These are phyloP conservation scores for Pluvialis apricaria DNA, from an alignment of 2,113 vertebrate genomes.

Conservation along the genomic window DNA sequence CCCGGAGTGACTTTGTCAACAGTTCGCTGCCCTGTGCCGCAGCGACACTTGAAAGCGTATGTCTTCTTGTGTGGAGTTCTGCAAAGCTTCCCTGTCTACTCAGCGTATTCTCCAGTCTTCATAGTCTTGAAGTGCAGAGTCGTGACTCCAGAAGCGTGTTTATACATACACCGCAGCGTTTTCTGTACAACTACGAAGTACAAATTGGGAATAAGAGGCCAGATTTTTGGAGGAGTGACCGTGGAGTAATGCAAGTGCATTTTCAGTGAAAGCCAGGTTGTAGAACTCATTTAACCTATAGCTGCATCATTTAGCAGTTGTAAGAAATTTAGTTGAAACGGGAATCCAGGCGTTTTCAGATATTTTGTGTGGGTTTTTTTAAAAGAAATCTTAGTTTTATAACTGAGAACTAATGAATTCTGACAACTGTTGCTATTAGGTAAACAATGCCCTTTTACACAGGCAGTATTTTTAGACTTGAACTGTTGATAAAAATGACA, in stretches of 20 bases:
- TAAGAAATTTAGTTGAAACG: neutral
- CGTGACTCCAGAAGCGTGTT: rapidly evolving
- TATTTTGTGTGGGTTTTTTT: too few species aligned
- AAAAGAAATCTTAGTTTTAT: neutral
- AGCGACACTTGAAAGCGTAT: neutral
- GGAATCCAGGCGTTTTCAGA: neutral
- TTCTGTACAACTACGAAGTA: neutral
- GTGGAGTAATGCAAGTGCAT: rapidly evolving
- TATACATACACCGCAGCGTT: rapidly evolving
- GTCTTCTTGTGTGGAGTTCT: neutral
- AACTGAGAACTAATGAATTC: neutral
- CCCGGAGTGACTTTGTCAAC: neutral
- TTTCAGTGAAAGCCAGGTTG: neutral
- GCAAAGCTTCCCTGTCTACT: neutral
- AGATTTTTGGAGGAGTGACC: neutral
- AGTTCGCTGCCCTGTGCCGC: neutral
- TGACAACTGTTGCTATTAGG: neutral
- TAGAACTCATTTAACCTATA: neutral
- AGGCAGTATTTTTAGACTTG: neutral
- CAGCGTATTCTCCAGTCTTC: rapidly evolving
- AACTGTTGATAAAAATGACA: neutral
- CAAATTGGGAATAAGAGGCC: neutral
- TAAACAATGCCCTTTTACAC: neutral
- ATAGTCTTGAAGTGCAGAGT: neutral
- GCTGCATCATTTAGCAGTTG: neutral